Evolutionary conservation across 1,140 invertebrate species (phyloP).

Genomic region (Tetragnatha versicolor): DNA sequence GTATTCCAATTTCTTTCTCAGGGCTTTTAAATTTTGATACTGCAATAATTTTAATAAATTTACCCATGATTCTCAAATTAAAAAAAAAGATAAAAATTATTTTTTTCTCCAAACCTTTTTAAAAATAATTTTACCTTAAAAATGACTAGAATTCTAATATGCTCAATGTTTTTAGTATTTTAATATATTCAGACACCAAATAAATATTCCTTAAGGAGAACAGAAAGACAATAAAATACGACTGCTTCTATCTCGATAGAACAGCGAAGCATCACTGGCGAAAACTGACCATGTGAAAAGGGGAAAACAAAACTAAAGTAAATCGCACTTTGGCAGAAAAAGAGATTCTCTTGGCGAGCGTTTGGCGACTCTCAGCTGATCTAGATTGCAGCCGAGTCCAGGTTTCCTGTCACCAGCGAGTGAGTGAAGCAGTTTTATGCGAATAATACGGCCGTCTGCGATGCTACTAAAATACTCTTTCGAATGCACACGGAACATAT

Average conservation of each 20-base stretch:
- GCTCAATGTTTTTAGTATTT: neutral
- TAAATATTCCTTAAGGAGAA: neutral
- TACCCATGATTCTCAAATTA: too few relatives aligned
- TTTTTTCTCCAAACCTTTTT: too few relatives aligned
- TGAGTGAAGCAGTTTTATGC: neutral
- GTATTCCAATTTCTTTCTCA: too few relatives aligned
- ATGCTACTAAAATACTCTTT: neutral
- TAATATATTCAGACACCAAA: too few relatives aligned
- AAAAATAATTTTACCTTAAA: too few relatives aligned
- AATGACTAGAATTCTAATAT: too few relatives aligned
- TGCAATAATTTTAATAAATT: too few relatives aligned
- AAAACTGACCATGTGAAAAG: too few relatives aligned
- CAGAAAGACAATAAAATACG: neutral
- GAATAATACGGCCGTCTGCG: neutral
- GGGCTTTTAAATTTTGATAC: too few relatives aligned
- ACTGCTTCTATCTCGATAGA: neutral
- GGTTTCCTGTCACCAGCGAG: conserved; percentile 13
- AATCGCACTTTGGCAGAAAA: neutral
- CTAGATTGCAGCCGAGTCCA: conserved; percentile 26
- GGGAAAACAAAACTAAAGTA: neutral
- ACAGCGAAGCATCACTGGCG: neutral
- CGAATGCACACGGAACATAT: neutral
- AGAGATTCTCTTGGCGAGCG: neutral
- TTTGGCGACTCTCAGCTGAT: conserved; percentile 26
- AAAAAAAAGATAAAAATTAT: too few relatives aligned